These are phyloP conservation scores for Machimus rusticus DNA, from an alignment of 2,888 invertebrate species.

Conservation along the genomic window DNA sequence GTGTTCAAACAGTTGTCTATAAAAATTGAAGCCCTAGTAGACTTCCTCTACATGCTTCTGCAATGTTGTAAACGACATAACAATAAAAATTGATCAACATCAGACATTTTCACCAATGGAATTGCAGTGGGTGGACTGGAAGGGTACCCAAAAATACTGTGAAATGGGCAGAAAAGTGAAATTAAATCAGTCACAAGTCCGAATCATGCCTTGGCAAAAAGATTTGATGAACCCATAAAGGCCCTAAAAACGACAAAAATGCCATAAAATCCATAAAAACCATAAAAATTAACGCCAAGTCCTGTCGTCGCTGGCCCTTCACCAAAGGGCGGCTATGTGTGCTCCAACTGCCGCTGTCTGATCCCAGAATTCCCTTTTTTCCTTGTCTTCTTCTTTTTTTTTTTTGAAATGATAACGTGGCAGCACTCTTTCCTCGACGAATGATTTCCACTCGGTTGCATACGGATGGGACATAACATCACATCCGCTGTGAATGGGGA, in stretches of 20 bases:
- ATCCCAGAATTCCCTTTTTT: neutral
- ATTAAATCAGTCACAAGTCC: conserved; percentile 19
- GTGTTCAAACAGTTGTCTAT: neutral
- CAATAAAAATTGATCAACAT: conserved; percentile 31
- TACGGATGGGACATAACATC: conserved; percentile 27
- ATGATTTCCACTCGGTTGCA: conserved; percentile 39
- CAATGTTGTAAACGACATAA: conserved; percentile 1
- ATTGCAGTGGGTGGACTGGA: neutral
- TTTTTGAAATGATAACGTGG: conserved; percentile 26
- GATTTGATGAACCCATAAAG: conserved; percentile 40
- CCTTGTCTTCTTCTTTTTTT: neutral
- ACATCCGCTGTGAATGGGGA: conserved; percentile 7
- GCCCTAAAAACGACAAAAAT: conserved; percentile 20
- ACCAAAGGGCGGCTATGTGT: neutral
- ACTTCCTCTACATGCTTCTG: neutral
- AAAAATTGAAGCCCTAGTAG: neutral
- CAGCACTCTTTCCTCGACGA: conserved; percentile 17
- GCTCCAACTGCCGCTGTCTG: neutral
- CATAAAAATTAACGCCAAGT: conserved; percentile 31
- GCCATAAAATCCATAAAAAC: conserved; percentile 36
- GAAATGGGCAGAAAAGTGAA: neutral
- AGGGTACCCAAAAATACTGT: neutral
- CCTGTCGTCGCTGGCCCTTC: neutral
- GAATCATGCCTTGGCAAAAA: conserved; percentile 6
- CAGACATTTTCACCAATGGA: neutral